Evolutionary conservation across 2,888 invertebrate species (phyloP).

Genomic region (Auanema sp.): DNA sequence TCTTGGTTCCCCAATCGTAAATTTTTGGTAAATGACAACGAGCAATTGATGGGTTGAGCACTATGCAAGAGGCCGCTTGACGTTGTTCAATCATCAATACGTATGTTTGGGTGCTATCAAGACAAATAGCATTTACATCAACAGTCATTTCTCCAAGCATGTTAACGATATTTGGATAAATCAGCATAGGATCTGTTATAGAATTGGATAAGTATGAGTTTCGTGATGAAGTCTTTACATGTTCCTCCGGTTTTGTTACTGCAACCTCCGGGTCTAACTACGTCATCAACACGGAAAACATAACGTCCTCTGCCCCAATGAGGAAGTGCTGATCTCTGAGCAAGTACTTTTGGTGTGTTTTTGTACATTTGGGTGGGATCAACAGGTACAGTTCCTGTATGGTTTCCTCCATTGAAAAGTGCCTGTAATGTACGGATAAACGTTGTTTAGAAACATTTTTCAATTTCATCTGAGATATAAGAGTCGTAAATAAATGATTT

Average conservation of each 20-base stretch:
- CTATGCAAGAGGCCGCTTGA: slow-evolving; percentile 54
- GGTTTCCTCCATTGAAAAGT: slow-evolving; percentile 64
- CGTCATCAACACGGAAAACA: slow-evolving; percentile 91
- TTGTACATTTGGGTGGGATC: slow-evolving; percentile 62
- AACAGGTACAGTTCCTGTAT: slow-evolving; percentile 62
- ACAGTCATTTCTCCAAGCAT: slow-evolving; percentile 96
- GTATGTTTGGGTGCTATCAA: slow-evolving; percentile 69
- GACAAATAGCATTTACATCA: slow-evolving; percentile 94
- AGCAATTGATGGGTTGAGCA: slow-evolving; percentile 61
- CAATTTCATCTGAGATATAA: too few species aligned
- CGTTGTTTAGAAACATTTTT: too few species aligned
- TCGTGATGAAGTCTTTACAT: slow-evolving; percentile 38
- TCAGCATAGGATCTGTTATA: slow-evolving; percentile 59
- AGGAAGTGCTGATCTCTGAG: slow-evolving; percentile 61
- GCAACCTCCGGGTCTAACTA: slow-evolving; percentile 87
- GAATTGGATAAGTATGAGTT: neutral
- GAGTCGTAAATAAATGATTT: too few species aligned
- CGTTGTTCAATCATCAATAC: slow-evolving; percentile 62
- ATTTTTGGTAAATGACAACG: slow-evolving; percentile 60
- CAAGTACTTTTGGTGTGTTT: slow-evolving; percentile 60
- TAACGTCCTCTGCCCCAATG: slow-evolving; percentile 75
- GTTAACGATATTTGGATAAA: slow-evolving; percentile 84
- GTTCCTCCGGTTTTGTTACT: slow-evolving; percentile 65
- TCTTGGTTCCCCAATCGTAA: slow-evolving; percentile 63
- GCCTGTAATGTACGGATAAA: slow-evolving; percentile 51